Percentiles rank a stretch among this genome's conserved stretches.
These are phyloP conservation scores for Aphelocoma californica DNA, from an alignment of 2,797 vertebrate genomes.

Conservation along the genomic window DNA sequence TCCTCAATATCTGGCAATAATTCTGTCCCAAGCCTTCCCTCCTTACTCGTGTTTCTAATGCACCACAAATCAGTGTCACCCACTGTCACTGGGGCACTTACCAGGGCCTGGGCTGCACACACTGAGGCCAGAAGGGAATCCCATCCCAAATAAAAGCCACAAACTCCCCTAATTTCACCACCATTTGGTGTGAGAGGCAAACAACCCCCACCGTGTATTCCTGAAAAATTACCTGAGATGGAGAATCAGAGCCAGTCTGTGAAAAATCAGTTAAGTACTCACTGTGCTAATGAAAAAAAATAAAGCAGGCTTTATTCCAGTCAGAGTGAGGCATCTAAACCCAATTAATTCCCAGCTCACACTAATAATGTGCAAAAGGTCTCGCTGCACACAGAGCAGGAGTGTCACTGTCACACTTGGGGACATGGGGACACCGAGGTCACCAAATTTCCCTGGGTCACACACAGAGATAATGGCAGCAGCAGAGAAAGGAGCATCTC, in stretches of 20 bases:
- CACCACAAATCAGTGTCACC: not conserved
- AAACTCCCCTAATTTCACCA: not conserved
- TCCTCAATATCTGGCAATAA: not conserved
- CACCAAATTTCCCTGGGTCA: rapidly evolving
- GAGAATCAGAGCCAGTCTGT: not conserved
- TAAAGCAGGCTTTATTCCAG: not conserved
- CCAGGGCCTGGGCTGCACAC: not conserved
- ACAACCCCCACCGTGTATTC: not conserved
- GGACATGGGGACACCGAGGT: not conserved
- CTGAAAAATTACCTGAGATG: not conserved
- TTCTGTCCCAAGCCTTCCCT: not conserved
- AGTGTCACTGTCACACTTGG: not conserved
- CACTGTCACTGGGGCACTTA: not conserved
- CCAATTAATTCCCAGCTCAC: not conserved
- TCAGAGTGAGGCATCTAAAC: not conserved
- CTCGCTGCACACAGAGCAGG: rapidly evolving
- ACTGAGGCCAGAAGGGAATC: not conserved
- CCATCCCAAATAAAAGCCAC: not conserved
- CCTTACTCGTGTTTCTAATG: not conserved
- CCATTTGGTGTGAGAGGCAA: not conserved
- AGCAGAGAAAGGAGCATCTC: not conserved
- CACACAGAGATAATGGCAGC: not conserved
- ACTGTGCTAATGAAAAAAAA: not conserved
- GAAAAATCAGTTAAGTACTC: not conserved
- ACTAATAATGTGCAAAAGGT: not conserved